Evolutionary conservation across 2,888 invertebrate species (phyloP).

Genomic region (Zhuqinia jingwanae): DNA sequence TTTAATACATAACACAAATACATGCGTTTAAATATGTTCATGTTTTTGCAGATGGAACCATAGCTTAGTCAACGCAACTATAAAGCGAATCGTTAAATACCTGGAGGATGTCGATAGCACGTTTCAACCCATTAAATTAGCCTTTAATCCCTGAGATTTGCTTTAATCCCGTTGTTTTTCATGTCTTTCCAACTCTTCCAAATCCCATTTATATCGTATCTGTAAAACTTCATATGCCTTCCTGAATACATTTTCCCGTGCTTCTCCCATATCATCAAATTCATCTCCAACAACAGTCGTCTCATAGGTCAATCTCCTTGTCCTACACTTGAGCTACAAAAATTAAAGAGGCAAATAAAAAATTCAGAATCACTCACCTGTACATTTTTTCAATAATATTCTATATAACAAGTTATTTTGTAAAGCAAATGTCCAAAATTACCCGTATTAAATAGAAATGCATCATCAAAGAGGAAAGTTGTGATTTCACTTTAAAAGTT

Average conservation of each 20-base stretch:
- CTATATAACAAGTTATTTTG: no score
- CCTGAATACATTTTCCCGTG: slow-evolving; percentile 27
- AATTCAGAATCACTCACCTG: no score
- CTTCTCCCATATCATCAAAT: slow-evolving; percentile 1
- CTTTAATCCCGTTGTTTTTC: background rate
- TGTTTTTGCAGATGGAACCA: slow-evolving; percentile 59
- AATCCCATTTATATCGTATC: background rate
- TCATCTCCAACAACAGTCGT: slow-evolving; percentile 47
- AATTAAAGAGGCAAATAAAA: no score
- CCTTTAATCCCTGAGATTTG: background rate
- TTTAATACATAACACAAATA: background rate
- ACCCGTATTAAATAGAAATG: no score
- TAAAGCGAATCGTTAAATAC: slow-evolving; percentile 60
- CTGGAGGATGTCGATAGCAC: background rate
- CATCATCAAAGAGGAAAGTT: no score
- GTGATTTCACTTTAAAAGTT: no score
- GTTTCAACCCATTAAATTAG: no score
- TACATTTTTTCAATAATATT: no score
- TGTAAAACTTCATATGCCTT: background rate
- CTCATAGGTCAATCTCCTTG: background rate
- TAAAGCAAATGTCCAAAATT: no score
- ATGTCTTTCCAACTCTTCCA: background rate
- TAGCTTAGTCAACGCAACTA: slow-evolving; percentile 53
- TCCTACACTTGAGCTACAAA: slow-evolving; percentile 10
- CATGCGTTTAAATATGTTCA: background rate